Conservation (phyloP, 2,888 invertebrate species). For the Diaprepes abbreviatus region DNA sequence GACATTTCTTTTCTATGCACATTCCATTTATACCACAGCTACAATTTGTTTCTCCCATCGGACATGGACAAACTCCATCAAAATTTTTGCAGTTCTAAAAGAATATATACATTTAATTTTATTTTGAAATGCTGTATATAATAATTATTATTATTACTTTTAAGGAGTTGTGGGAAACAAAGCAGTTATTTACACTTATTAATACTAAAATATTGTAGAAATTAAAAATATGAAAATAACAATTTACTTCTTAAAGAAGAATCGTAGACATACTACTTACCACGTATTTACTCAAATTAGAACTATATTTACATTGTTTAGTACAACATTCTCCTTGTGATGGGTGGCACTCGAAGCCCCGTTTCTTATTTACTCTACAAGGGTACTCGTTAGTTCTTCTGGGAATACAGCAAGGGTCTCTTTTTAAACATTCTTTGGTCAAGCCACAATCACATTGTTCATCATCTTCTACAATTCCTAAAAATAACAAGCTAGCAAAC, state of each 20-base stretch:
- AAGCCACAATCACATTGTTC: conserved; percentile 81
- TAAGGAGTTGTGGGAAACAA: too few species aligned
- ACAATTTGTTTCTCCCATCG: conserved; percentile 57
- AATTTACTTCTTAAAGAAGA: too few species aligned
- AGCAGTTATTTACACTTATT: too few species aligned
- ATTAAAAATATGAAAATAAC: too few species aligned
- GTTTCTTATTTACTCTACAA: conserved; percentile 67
- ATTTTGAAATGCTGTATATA: too few species aligned
- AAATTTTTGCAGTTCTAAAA: conserved; percentile 66
- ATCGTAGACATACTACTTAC: too few species aligned
- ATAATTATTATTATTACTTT: too few species aligned
- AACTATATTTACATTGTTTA: conserved; percentile 63
- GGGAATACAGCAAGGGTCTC: conserved; percentile 71
- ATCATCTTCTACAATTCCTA: conserved; percentile 69
- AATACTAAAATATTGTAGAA: too few species aligned
- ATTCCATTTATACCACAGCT: conserved; percentile 69
- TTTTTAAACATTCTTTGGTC: conserved; percentile 68
- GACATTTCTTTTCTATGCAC: conserved; percentile 68
- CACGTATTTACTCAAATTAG: conserved; percentile 18
- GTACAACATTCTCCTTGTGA: conserved; percentile 72
- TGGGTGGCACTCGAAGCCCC: conserved; percentile 68
- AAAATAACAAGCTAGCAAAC: too few species aligned
- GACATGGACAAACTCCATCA: conserved; percentile 66
- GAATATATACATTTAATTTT: background rate
- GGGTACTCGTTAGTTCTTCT: conserved; percentile 66